phyloP scores from a whole-genome alignment of 2,888 invertebrate species.

The Ischnus inquisitorius region DNA sequence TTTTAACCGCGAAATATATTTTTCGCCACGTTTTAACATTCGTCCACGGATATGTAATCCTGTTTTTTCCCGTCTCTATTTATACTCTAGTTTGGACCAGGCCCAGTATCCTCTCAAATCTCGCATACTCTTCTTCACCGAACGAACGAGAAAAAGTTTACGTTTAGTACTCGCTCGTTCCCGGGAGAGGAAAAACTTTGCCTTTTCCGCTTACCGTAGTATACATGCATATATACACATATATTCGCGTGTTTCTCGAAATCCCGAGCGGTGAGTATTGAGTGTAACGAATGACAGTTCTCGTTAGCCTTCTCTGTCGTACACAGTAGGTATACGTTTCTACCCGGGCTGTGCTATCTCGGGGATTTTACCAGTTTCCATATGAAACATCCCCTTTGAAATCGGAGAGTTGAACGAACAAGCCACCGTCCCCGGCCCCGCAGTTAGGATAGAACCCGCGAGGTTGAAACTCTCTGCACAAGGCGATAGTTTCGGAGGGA shows the following conservation, averaged over 20 bases:
- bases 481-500: neutral
- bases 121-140: conserved; percentile 9
- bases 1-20: conserved; percentile 22
- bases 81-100: conserved; percentile 30
- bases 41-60: neutral
- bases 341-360: neutral
- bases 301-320: conserved; percentile 43
- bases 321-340: conserved; percentile 25
- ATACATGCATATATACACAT: neutral
- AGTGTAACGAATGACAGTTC: conserved; percentile 54
- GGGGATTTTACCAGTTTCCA: conserved; percentile 42
- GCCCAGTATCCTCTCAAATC: conserved; percentile 31
- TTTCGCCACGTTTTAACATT: neutral
- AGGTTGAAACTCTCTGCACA: conserved; percentile 1
- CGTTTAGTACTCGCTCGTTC: conserved; percentile 45
- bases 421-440: neutral
- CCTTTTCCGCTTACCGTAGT: neutral
- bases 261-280: conserved; percentile 27
- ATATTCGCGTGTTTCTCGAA: conserved; percentile 1
- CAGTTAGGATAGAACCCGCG: neutral
- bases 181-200: conserved; percentile 56
- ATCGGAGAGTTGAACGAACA: conserved; percentile 45
- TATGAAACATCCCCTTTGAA: conserved; percentile 56
- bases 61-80: conserved; percentile 2
- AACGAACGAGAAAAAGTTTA: conserved; percentile 40